Conservation (phyloP, 2,888 invertebrate species). For the Xestia xanthographa region DNA sequence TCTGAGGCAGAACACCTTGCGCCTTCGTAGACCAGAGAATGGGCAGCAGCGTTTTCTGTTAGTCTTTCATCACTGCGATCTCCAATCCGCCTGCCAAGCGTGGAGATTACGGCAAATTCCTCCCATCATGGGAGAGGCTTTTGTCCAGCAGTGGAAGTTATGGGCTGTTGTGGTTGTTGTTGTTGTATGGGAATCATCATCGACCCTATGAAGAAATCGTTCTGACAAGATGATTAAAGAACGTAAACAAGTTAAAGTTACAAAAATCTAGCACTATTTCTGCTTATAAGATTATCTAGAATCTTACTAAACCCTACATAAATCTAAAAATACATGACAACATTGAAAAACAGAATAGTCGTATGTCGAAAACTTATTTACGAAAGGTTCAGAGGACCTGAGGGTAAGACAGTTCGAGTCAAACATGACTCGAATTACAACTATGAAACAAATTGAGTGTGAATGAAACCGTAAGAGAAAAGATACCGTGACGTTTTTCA, state of each 20-base stretch:
- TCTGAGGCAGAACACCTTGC: no score
- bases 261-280: background rate
- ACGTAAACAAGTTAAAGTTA: background rate
- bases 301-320: background rate
- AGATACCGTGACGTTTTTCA: background rate
- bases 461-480: conserved; percentile 16
- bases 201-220: no score
- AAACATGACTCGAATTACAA: conserved; percentile 40
- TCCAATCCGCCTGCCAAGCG: no score
- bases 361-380: background rate
- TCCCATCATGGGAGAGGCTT: no score
- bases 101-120: no score
- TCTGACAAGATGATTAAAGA: background rate
- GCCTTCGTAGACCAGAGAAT: no score
- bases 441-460: conserved; percentile 44
- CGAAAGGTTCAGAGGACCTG: background rate
- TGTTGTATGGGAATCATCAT: no score
- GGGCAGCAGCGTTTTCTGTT: no score
- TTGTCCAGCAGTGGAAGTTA: no score
- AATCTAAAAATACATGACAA: background rate
- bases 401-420: background rate
- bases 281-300: background rate
- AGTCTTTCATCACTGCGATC: no score
- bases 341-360: background rate
- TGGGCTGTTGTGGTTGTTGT: no score